Conservation (phyloP, 1,140 invertebrate species). For the Bombus terrestris region DNA sequence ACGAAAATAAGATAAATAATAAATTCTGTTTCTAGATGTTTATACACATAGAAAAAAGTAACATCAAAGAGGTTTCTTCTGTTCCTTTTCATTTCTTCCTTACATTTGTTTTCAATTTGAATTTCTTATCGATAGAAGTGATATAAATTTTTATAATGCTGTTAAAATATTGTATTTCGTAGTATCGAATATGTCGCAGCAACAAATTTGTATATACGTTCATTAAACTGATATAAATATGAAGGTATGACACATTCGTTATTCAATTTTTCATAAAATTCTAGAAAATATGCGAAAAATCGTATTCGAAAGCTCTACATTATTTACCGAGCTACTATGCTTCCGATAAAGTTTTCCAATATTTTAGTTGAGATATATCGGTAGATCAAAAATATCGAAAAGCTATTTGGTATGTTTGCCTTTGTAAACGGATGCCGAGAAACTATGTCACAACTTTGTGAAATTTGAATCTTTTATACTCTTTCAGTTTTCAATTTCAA, state of each 20-base stretch:
- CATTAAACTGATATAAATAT: background rate
- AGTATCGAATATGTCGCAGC: background rate
- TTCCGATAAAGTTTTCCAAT: conserved; percentile 14
- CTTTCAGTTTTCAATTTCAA: background rate
- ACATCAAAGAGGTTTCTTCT: no score
- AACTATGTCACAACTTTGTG: conserved; percentile 7
- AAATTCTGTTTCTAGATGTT: background rate
- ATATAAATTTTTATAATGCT: background rate
- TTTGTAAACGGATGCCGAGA: background rate
- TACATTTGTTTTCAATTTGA: background rate
- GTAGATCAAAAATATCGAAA: conserved; percentile 15
- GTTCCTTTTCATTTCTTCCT: no score
- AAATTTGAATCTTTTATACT: conserved; percentile 2
- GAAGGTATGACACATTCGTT: background rate
- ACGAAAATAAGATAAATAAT: background rate
- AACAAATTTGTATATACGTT: background rate
- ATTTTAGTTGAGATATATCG: conserved; percentile 12
- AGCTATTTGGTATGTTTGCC: background rate
- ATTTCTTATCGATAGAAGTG: background rate
- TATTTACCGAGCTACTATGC: background rate
- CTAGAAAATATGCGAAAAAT: background rate
- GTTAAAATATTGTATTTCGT: background rate
- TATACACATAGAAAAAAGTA: no score
- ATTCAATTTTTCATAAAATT: background rate
- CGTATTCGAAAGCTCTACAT: background rate